Base-by-base conservation (phyloP, 2,113 vertebrate species). In the Meriones unguiculatus region DNA sequence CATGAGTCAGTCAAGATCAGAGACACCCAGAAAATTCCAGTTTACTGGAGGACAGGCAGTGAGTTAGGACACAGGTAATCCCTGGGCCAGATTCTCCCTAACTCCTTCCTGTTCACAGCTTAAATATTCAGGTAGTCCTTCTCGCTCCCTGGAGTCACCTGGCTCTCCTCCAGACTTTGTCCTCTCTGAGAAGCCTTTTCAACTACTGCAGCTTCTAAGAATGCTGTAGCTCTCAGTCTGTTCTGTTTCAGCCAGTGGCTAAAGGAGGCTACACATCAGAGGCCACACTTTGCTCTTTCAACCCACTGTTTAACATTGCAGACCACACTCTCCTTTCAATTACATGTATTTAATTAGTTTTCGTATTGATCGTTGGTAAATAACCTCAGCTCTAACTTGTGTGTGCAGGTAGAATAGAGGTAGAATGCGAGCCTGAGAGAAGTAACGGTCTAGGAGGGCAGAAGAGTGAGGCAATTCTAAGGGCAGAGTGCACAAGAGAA, bases 11-110 rank as follows among this genome's bases (percentile, higher is more conserved):
- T 98, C 97, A 97, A 89, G 88, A 96, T 96, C 97, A 97, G 96
- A 97, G 94, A 94, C 98, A 97, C 97, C 92, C 78, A 93, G 94
- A 87, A 76, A 80, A 93, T 98, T 98, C 65, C 95, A n/a, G 57
- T 89, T 89, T 93, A 73, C 95, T 92, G 32, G 93, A 85, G 84
- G 30, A 54, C 46, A 72, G 96, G 85, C 2, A 14, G 30, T 87
- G 1, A 7, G 30, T 86, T 52, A 85, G 77, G 1, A 0, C 94
- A 69, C 28, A 87, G 80, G 89, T 25, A 96, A 81, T 95, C 89
- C 69, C 59, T 91, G 76, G 41, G 41, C 70, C n/a, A 54, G 52
- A 64, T 70, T 88, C 67, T 84, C 80, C 32, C 14, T 10, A 93
- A 67, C 1, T 3, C 38, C 87, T 88, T 52, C 28, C 80, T 72